phyloP scores from a whole-genome alignment of 2,113 vertebrate genomes.

The Sakesphorus luctuosus region DNA sequence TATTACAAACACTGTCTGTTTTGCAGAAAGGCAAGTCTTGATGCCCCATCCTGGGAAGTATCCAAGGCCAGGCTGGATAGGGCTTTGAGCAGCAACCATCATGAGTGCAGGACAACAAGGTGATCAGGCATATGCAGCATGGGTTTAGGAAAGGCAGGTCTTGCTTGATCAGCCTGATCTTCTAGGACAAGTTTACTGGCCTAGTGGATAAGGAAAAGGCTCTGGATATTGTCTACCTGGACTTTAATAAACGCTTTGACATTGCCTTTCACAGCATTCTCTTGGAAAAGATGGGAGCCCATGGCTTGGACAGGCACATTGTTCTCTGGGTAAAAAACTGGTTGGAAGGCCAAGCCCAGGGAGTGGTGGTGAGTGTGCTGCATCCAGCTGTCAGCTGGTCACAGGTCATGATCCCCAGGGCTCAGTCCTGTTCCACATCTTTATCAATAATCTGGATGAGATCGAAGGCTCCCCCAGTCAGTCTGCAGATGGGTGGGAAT shows the following conservation, averaged over 20 bases:
- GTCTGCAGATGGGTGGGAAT: neutral
- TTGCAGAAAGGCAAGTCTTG: neutral
- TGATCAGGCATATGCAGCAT: neutral
- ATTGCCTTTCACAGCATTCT: neutral
- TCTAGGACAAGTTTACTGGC: neutral
- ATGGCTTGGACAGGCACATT: neutral
- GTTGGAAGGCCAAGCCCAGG: neutral
- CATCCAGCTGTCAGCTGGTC: neutral
- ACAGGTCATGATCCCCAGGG: neutral
- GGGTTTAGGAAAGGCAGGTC: neutral
- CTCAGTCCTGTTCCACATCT: neutral
- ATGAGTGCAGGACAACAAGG: neutral
- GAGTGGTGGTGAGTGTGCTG: neutral
- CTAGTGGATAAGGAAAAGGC: neutral
- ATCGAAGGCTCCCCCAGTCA: neutral
- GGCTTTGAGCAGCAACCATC: neutral
- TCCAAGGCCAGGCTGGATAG: neutral
- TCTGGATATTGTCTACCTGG: neutral
- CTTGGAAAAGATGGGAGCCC: neutral
- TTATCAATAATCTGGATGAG: neutral
- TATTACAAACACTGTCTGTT: neutral
- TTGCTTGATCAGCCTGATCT: neutral
- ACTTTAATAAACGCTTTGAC: neutral
- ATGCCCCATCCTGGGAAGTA: neutral
- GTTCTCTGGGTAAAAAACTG: neutral